A percentile compares a stretch with the other conserved stretches of the same genome.
Conservation (phyloP, 2,113 vertebrate genomes). For the Zosterops hypoxanthus region DNA sequence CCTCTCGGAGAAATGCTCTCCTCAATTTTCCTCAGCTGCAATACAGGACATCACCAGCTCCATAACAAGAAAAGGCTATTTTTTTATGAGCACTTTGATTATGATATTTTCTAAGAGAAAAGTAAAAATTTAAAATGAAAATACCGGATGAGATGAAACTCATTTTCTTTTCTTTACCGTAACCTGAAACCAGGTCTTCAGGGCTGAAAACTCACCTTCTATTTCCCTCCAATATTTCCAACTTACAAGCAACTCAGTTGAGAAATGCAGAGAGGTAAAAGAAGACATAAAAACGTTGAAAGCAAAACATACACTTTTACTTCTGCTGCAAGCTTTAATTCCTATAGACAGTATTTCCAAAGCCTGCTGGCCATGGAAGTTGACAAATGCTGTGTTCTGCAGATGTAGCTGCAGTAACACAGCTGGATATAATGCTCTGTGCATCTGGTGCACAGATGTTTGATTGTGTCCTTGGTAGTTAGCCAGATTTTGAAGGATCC, state of each 20-base stretch:
- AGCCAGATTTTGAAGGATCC: constrained; percentile 66
- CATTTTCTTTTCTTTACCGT: not conserved
- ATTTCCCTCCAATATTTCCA: not conserved
- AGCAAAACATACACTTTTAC: not conserved
- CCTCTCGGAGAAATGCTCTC: not conserved
- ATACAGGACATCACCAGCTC: not conserved
- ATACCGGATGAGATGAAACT: not conserved
- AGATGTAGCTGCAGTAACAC: constrained; percentile 68
- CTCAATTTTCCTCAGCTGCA: not conserved
- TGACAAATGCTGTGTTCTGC: constrained; percentile 35
- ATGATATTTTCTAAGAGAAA: not conserved
- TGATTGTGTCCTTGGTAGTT: constrained; percentile 47
- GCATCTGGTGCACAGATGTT: constrained; percentile 76
- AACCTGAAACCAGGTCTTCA: not conserved
- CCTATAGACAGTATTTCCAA: constrained; percentile 11
- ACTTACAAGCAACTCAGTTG: not conserved
- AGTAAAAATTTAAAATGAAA: not conserved
- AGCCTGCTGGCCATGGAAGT: constrained; percentile 23
- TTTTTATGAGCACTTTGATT: not conserved
- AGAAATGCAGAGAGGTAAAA: not conserved
- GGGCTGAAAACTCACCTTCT: not conserved
- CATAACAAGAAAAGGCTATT: not conserved
- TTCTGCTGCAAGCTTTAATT: constrained; percentile 6
- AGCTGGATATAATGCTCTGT: constrained; percentile 62
- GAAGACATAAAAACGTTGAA: not conserved